Base-by-base conservation (phyloP, 2,113 vertebrate genomes). In the Chunga burmeisteri region DNA sequence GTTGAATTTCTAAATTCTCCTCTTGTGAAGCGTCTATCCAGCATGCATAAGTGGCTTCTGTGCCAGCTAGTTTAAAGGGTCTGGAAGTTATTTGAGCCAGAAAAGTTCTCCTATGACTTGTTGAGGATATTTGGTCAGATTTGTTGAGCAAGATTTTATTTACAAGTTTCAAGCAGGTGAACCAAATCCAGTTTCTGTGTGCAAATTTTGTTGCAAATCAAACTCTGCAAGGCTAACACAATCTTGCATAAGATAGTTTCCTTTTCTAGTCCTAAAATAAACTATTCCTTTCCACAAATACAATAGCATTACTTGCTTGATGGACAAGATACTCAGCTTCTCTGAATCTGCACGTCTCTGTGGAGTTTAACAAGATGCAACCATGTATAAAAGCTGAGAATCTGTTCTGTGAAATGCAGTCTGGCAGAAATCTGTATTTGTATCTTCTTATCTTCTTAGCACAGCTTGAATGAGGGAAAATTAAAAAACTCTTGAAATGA, bases 351-450 rank as follows among this genome's bases (percentile, higher is more conserved):
- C 65, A 65, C 4, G 5, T 86, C 82, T 75, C 83, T 95, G 52
- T 40, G 56, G 65, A 87, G 72, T 79, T 97, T 86, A 91, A 78
- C 86, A 81, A 79, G 68, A 84, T 91, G 80, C 44, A 93, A 5
- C 55, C 82, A 73, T 44, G 70, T 89, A 70, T 65, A 85, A 84
- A 86, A 88, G 36, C 65, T 93, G 81, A 3, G 7, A 95, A 89
- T 94, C 73, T 94, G 77, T 91, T 93, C 89, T 72, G 44, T 68
- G 81, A 85, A 73, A 22, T 65, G 87, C 77, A 75, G 88, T 74
- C 91, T 96, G 91, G 61, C 70, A 89, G 53, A 84, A 96, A 95
- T 75, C 44, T 93, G 52, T 94, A 53, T 94, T 89, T 96, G 73
- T 92, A 38, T 86, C 72, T 88, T 82, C 81, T 18, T 91, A 90